Evolutionary conservation across 1,140 invertebrate species (phyloP).

Genomic region (Nasonia longicornis): DNA sequence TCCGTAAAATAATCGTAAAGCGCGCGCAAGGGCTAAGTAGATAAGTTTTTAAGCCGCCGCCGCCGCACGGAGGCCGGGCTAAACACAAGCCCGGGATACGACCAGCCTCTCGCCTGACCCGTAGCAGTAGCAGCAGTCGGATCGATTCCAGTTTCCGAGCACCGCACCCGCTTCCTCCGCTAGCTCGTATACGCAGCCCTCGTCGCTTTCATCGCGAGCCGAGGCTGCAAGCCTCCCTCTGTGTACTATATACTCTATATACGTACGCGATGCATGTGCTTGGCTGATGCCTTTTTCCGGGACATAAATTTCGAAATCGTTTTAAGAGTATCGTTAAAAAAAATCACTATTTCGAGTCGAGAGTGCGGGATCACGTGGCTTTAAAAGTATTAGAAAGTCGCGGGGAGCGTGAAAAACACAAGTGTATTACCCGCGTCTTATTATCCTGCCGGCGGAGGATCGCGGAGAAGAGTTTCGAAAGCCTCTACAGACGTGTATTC

Average conservation of each 20-base stretch:
- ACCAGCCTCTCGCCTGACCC: conserved; percentile 16
- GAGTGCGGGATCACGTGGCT: not conserved
- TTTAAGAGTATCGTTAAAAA: conserved; percentile 39
- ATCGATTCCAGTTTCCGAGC: conserved; percentile 40
- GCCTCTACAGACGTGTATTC: not conserved
- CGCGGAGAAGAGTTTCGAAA: not conserved
- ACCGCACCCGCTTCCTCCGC: conserved; percentile 4
- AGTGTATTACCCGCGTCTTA: not conserved
- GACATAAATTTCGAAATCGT: conserved; percentile 40
- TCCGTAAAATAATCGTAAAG: conserved; percentile 41
- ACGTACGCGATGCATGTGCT: not conserved
- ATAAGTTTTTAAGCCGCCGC: conserved; percentile 37
- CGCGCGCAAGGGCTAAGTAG: conserved; percentile 34
- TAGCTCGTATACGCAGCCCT: not conserved
- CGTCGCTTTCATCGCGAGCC: conserved; percentile 13
- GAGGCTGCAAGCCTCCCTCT: not conserved
- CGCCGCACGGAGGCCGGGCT: conserved; percentile 6
- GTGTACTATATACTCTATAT: not conserved
- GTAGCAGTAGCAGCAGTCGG: not conserved
- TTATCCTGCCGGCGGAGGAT: not conserved
- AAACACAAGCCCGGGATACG: conserved; percentile 24
- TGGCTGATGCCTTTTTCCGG: conserved; percentile 31
- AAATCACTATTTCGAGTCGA: conserved; percentile 16
- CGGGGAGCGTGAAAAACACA: not conserved
- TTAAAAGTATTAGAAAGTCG: not conserved